Base-by-base conservation (phyloP, 2,888 invertebrate genomes). In the Cinara cedri region DNA sequence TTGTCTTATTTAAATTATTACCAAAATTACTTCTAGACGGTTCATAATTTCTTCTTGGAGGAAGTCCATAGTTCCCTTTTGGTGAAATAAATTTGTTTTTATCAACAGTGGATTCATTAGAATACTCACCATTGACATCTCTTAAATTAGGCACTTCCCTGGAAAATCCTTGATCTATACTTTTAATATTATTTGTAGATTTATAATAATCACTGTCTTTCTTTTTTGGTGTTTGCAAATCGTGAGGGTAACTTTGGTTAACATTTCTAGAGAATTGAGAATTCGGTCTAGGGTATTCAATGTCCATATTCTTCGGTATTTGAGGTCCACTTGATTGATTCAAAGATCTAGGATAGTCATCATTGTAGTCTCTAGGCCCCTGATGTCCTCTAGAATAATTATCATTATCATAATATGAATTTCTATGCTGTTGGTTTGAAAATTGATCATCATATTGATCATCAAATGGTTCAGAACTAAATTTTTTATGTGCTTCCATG, bases 401-500 rank as follows among this genome's bases (percentile, higher is more conserved):
- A 60, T 57, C 63, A n/a, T 54, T 74, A 57, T 78, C 68, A 60
- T 68, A 68, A 16, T 51, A 78, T 14, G 19, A 16, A 60, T 78
- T 70, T 57, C 34, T 49, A 6, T 66, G n/a, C 1, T 49, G 57
- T 16, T 60, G n/a, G 68, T 70, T 60, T 46, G 57, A 70, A 60
- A 68, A 70, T 46, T 66, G 44, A 46, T 70, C 68, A 8, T 49
- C 19, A 70, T 68, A 34, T 49, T 60, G 49, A 60, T 60, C 34
- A 57, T 76, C 21, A 60, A 19, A 78, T 16, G 57, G 68, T 78
- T 78, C 78, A 42, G 78, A 78, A 60, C 78, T 60, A 60, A 78
- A 78, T 60, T 78, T 78, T 34, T 68, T 78, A 60, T 78, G 78
- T 34, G 78, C 78, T 24, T 78, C 78, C 78, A 78, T 78, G 16